phyloP scores from a whole-genome alignment of 2,113 vertebrate genomes.

The Cinclus mexicanus region DNA sequence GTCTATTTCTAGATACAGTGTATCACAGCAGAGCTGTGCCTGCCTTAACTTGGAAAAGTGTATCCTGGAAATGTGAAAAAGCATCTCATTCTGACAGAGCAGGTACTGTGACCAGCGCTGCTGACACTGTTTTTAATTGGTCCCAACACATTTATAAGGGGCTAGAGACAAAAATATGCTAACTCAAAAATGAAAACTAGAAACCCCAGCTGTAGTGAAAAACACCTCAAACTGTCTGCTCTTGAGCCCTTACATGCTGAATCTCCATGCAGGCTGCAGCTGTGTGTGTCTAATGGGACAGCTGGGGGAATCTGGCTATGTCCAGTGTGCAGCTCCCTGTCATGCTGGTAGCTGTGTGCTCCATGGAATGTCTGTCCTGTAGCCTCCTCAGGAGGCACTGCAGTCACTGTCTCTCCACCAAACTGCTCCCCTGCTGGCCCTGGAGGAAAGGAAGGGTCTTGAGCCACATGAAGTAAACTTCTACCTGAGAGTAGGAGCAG shows the following conservation, averaged over 20 bases:
- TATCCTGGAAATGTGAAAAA: constrained; percentile 48
- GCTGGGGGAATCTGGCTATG: not conserved
- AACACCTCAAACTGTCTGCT: not conserved
- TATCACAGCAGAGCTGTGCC: not conserved
- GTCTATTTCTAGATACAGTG: not conserved
- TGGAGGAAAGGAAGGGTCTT: not conserved
- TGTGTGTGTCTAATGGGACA: not conserved
- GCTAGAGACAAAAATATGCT: not conserved
- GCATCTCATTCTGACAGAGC: not conserved
- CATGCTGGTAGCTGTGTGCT: not conserved
- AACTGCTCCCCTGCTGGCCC: not conserved
- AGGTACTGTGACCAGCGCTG: not conserved
- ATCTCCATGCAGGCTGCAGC: not conserved
- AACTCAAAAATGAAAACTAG: not conserved
- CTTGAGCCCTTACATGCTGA: not conserved
- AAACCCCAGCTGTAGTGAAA: not conserved
- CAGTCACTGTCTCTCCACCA: not conserved
- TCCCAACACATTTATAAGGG: not conserved
- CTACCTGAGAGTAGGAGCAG: not conserved
- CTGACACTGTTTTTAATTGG: not conserved
- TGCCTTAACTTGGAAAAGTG: not conserved
- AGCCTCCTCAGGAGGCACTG: not conserved
- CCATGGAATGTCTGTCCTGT: not conserved
- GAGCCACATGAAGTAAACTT: not conserved
- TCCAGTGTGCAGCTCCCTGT: not conserved